These are phyloP conservation scores for Coptodon bakossiorum DNA, from an alignment of 2,113 vertebrate genomes.

Conservation along the genomic window DNA sequence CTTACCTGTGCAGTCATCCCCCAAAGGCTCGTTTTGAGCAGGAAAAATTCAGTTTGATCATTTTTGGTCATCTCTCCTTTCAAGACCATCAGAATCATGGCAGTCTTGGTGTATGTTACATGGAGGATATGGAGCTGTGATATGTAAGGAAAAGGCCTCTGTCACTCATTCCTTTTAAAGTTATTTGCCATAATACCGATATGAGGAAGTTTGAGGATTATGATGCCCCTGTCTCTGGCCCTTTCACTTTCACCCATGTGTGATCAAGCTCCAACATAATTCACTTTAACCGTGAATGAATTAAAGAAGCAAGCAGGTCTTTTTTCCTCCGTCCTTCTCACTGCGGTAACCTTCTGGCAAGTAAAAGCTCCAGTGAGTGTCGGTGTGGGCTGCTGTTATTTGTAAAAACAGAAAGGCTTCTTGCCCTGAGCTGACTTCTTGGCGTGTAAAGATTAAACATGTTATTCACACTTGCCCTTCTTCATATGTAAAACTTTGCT, in stretches of 20 bases:
- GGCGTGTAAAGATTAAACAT: not conserved
- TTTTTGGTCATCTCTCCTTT: not conserved
- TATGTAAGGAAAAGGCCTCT: not conserved
- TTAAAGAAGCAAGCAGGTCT: not conserved
- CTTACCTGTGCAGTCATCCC: not conserved
- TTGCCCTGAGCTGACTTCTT: not conserved
- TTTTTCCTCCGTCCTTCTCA: not conserved
- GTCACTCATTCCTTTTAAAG: not conserved
- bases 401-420: not conserved
- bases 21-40: not conserved
- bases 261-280: not conserved
- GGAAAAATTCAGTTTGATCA: not conserved
- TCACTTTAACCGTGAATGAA: not conserved
- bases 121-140: not conserved
- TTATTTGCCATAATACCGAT: not conserved
- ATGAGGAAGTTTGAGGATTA: not conserved
- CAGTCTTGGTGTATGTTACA: not conserved
- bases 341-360: not conserved
- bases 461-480: not conserved
- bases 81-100: not conserved
- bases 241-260: not conserved
- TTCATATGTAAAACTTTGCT: constrained; percentile 12
- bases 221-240: not conserved
- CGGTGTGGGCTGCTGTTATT: not conserved
- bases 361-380: not conserved